Conservation (phyloP, 2,113 vertebrate species). For the Amphilophus citrinellus region DNA sequence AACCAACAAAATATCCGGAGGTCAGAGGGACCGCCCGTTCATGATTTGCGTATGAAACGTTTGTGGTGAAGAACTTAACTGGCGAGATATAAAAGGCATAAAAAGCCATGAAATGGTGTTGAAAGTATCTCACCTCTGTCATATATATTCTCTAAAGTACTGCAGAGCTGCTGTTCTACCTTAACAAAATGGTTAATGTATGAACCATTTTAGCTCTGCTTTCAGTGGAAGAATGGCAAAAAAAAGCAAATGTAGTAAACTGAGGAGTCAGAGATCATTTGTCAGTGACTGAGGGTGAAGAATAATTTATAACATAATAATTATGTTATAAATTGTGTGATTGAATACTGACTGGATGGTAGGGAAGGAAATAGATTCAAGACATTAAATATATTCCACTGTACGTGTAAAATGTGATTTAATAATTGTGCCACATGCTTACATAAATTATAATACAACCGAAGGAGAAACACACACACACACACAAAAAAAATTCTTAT, state of each 20-base stretch:
- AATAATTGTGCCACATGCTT: conserved; percentile 27
- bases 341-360: conserved; percentile 9
- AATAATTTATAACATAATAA: conserved; percentile 7
- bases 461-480: background rate
- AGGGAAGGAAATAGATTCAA: background rate
- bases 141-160: conserved; percentile 48
- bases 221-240: conserved; percentile 1
- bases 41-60: conserved; percentile 40
- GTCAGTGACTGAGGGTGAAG: background rate
- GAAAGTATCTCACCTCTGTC: conserved; percentile 19
- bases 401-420: conserved; percentile 29
- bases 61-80: conserved; percentile 42
- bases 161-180: conserved; percentile 27
- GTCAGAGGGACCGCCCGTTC: conserved; percentile 43
- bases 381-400: conserved; percentile 22
- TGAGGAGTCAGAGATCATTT: background rate
- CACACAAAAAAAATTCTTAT: background rate
- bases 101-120: conserved; percentile 24
- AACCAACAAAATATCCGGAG: conserved; percentile 40
- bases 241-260: background rate
- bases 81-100: conserved; percentile 22
- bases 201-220: conserved; percentile 23
- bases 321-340: background rate
- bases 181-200: conserved; percentile 32
- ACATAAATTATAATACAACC: conserved; percentile 1